Percentiles rank a stretch among this genome's conserved stretches.
Evolutionary conservation across 2,797 vertebrate species (phyloP).

Genomic region (Rhynchotus rufescens): DNA sequence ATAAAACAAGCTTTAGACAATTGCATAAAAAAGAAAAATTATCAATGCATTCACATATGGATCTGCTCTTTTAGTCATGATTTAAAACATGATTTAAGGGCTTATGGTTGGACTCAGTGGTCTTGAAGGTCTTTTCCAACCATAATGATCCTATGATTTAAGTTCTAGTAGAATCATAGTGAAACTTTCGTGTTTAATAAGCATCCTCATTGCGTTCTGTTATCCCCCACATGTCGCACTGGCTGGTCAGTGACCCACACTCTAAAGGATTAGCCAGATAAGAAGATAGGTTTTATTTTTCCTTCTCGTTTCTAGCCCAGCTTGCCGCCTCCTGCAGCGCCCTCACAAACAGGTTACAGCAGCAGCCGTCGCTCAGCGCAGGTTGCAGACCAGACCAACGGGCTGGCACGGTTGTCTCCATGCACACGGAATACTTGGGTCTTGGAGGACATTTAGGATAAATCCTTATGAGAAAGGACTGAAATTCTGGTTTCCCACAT

Average conservation of each 20-base stretch:
- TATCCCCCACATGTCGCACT: neutral
- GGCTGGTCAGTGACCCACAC: slow-evolving; percentile 22
- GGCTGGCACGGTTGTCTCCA: neutral
- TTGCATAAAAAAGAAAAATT: neutral
- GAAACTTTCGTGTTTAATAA: slow-evolving; percentile 11
- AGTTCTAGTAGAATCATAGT: neutral
- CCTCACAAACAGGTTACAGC: neutral
- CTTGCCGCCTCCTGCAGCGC: neutral
- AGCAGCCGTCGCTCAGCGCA: neutral
- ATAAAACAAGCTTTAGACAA: neutral
- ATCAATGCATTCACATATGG: neutral
- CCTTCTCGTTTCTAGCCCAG: slow-evolving; percentile 1
- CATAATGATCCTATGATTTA: no score
- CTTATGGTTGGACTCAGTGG: no score
- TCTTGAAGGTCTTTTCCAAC: no score
- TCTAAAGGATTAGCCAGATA: slow-evolving; percentile 26
- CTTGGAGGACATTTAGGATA: neutral
- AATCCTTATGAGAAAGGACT: neutral
- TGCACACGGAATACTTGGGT: neutral
- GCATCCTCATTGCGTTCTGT: slow-evolving; percentile 13
- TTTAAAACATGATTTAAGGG: neutral
- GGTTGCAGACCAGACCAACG: neutral
- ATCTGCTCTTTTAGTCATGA: slow-evolving; percentile 6
- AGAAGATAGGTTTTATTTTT: slow-evolving; percentile 34
- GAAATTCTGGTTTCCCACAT: neutral